These are phyloP conservation scores for Reticulitermes speratus DNA, from an alignment of 1,140 invertebrate species.

Conservation along the genomic window DNA sequence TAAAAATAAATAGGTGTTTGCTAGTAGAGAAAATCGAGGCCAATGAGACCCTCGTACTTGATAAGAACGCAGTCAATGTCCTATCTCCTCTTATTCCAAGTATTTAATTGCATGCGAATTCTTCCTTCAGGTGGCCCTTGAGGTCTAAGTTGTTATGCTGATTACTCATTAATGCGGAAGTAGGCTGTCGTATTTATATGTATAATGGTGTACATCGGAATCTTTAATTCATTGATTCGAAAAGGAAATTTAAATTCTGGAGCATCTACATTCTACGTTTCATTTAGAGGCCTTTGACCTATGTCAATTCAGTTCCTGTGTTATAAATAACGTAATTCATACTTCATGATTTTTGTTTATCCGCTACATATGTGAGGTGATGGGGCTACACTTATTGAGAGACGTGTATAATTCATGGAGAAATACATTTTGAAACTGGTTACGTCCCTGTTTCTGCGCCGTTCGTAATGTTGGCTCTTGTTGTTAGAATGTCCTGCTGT, in stretches of 20 bases:
- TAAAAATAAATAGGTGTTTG: no score
- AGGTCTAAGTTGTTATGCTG: no score
- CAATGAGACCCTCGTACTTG: no score
- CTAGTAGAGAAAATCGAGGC: no score
- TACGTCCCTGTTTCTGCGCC: neutral
- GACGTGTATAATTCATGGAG: neutral
- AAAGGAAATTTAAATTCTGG: neutral
- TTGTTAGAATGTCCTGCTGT: neutral
- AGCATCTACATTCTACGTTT: neutral
- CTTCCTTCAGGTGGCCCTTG: no score
- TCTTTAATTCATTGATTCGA: neutral
- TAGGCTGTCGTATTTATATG: neutral
- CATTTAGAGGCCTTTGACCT: neutral
- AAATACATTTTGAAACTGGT: neutral
- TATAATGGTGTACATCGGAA: neutral
- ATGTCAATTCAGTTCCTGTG: neutral
- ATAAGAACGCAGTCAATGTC: no score
- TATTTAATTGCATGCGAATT: no score
- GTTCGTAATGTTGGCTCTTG: neutral
- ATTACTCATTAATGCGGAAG: neutral
- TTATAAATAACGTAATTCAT: neutral
- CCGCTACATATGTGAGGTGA: neutral
- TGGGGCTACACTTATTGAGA: neutral
- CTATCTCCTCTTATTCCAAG: no score
- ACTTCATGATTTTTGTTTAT: neutral